These are phyloP conservation scores for Eretmocerus hayati DNA, from an alignment of 2,888 invertebrate species.

Conservation along the genomic window DNA sequence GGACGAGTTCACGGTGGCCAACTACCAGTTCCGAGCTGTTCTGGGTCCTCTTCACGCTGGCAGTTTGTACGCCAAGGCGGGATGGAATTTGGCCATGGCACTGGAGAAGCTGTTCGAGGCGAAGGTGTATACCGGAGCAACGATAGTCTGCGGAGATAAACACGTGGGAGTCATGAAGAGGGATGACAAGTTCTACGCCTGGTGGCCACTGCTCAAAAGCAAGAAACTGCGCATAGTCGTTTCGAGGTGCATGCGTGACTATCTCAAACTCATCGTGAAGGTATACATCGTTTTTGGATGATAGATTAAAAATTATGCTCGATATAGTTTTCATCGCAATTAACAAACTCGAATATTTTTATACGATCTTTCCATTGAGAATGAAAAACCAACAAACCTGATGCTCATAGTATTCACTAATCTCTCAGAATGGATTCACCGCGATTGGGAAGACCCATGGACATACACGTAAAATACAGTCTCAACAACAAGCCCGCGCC, in stretches of 20 bases:
- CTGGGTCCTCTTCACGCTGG: slow-evolving; percentile 35
- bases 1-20: slow-evolving; percentile 37
- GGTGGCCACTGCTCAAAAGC: slow-evolving; percentile 35
- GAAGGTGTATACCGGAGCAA: slow-evolving; percentile 35
- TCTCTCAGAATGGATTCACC: too few species aligned
- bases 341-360: too few species aligned
- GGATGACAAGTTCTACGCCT: slow-evolving; percentile 34
- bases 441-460: too few species aligned
- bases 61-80: slow-evolving; percentile 29
- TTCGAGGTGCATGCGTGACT: slow-evolving; percentile 31
- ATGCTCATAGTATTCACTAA: too few species aligned
- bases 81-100: slow-evolving; percentile 38
- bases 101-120: slow-evolving; percentile 36
- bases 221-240: slow-evolving; percentile 35
- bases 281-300: slow-evolving; percentile 9
- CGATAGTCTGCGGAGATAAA: slow-evolving; percentile 31
- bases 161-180: slow-evolving; percentile 38
- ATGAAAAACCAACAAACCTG: too few species aligned
- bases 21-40: slow-evolving; percentile 36
- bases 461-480: too few species aligned
- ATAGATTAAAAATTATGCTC: too few species aligned
- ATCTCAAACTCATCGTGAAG: slow-evolving; percentile 29
- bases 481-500: too few species aligned
- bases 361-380: too few species aligned
- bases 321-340: too few species aligned